phyloP scores from a whole-genome alignment of 2,797 vertebrate genomes.

The Sebastes itinus region DNA sequence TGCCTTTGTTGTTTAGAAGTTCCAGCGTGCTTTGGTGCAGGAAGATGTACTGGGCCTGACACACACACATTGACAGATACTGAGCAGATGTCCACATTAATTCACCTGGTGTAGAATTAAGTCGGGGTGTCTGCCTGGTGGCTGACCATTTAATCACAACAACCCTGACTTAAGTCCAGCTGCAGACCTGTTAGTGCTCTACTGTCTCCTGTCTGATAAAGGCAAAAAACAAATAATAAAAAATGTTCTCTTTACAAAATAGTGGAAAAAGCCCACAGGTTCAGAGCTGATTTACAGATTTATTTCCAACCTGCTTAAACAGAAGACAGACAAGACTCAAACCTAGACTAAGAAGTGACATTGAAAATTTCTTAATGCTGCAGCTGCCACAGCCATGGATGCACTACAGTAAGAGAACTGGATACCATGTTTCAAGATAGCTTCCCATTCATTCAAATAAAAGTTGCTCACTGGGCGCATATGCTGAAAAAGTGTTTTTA shows the following conservation, averaged over 20 bases:
- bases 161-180: not conserved
- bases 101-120: not conserved
- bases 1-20: slow-evolving; percentile 91
- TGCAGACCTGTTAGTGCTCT: not conserved
- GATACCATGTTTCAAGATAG: not conserved
- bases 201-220: not conserved
- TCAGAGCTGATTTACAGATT: not conserved
- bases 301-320: not conserved
- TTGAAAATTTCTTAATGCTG: not conserved
- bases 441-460: not conserved
- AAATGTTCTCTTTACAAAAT: not conserved
- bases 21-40: slow-evolving; percentile 96
- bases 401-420: not conserved
- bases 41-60: slow-evolving; percentile 97
- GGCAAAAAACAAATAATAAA: not conserved
- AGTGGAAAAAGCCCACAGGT: not conserved
- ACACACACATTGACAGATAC: not conserved
- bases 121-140: not conserved
- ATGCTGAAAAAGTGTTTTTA: not conserved
- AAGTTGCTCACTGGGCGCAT: not conserved
- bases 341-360: not conserved
- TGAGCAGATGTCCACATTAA: not conserved
- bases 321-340: not conserved
- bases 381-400: not conserved
- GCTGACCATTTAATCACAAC: not conserved